These are phyloP conservation scores for Hermaeophaga mercurialis DNA, from an alignment of 2,888 invertebrate genomes.

Conservation along the genomic window DNA sequence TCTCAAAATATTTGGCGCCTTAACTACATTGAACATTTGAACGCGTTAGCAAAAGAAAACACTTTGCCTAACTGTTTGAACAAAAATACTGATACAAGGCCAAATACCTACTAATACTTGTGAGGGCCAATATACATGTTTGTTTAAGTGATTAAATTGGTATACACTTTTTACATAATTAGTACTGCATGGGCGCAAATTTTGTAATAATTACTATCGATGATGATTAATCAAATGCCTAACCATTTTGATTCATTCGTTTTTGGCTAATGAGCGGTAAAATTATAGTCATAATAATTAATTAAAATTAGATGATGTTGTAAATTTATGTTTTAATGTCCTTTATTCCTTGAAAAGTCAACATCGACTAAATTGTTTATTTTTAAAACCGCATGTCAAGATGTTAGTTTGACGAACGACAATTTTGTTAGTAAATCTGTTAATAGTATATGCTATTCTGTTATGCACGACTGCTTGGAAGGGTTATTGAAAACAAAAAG, in stretches of 20 bases:
- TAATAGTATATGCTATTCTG: no score
- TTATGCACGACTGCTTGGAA: no score
- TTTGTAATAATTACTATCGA: constrained; percentile 13
- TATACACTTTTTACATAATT: constrained; percentile 15
- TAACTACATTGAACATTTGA: constrained; percentile 6
- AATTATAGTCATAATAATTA: background rate
- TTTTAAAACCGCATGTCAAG: no score
- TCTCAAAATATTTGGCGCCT: background rate
- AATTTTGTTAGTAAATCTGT: no score
- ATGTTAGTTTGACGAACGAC: no score
- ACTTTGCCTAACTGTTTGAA: constrained; percentile 13
- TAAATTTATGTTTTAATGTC: no score
- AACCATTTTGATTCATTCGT: background rate
- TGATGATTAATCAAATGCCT: constrained; percentile 13
- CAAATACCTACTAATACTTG: constrained; percentile 18
- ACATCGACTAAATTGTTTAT: no score
- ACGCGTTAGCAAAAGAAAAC: constrained; percentile 1
- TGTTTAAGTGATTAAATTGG: constrained; percentile 16
- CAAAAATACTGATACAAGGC: constrained; percentile 20
- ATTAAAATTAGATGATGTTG: background rate
- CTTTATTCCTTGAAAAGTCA: no score
- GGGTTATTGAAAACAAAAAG: no score
- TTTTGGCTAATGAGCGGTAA: background rate
- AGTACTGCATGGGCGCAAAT: constrained; percentile 17
- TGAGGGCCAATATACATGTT: constrained; percentile 24